Percentiles rank a stretch among this genome's conserved stretches.
phyloP scores from a whole-genome alignment of 2,113 vertebrate genomes.

The Siphamia tubifer region DNA sequence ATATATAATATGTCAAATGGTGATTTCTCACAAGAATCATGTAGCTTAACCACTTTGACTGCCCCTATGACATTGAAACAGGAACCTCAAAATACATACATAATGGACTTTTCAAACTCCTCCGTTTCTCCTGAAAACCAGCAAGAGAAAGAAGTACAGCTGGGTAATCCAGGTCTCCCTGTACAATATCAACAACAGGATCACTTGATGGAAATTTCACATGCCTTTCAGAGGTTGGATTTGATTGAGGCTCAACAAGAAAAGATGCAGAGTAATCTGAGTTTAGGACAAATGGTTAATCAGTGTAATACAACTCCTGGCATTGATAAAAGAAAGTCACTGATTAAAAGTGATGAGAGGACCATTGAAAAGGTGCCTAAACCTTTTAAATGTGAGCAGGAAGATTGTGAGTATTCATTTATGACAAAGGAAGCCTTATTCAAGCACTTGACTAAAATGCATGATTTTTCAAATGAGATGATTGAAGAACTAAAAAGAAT shows the following conservation, averaged over 20 bases:
- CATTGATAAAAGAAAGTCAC: conserved; percentile 54
- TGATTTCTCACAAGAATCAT: conserved; percentile 70
- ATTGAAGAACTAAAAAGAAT: conserved; percentile 95
- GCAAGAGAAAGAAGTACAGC: conserved; percentile 51
- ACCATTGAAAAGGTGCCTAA: conserved; percentile 81
- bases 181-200: conserved; percentile 80
- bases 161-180: conserved; percentile 19
- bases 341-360: conserved; percentile 69
- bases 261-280: conserved; percentile 52
- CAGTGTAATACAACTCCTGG: conserved; percentile 58
- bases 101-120: conserved; percentile 53
- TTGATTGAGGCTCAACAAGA: conserved; percentile 82
- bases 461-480: conserved; percentile 90
- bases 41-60: conserved; percentile 61
- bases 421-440: conserved; percentile 98
- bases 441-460: conserved; percentile 92
- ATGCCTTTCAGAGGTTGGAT: conserved; percentile 88
- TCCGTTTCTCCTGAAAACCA: conserved; percentile 50
- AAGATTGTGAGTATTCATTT: conserved; percentile 90
- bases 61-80: conserved; percentile 61
- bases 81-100: conserved; percentile 64
- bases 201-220: conserved; percentile 89
- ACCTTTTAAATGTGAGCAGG: conserved; percentile 92
- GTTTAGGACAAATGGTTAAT: conserved; percentile 53
- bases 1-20: conserved; percentile 68